Evolutionary conservation across 2,113 vertebrate species (phyloP).

Genomic region (Pelusios castaneus): DNA sequence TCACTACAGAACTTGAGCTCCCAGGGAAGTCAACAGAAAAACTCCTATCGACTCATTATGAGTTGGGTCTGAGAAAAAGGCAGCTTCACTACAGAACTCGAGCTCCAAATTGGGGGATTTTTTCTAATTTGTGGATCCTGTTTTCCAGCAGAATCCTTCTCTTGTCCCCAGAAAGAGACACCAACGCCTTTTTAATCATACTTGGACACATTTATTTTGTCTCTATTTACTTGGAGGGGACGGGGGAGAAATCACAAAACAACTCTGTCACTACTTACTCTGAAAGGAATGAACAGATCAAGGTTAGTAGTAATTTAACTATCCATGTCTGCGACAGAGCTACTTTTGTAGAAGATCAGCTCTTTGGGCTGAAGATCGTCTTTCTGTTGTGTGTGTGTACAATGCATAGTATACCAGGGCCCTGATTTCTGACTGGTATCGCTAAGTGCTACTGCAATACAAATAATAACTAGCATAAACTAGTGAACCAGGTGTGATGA

Average conservation of each 20-base stretch:
- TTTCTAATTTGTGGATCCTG: background rate
- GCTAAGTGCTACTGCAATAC: background rate
- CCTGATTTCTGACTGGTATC: background rate
- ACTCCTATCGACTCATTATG: background rate
- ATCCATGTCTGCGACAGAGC: background rate
- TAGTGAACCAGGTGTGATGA: background rate
- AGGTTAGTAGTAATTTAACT: background rate
- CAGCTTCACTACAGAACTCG: background rate
- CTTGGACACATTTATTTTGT: background rate
- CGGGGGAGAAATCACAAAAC: background rate
- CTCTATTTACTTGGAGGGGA: background rate
- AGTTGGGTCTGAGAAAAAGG: background rate
- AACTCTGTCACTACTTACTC: background rate
- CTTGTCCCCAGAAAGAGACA: background rate
- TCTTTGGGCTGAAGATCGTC: background rate
- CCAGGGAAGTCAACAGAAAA: background rate
- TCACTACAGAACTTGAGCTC: background rate
- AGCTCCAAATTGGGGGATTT: background rate
- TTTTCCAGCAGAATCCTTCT: background rate
- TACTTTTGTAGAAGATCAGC: background rate
- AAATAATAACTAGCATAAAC: background rate
- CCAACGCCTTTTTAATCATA: background rate
- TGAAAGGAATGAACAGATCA: background rate
- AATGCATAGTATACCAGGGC: background rate
- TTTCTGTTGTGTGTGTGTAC: fast-evolving